Evolutionary conservation across 2,888 invertebrate species (phyloP), one percentile per base, ranked within the genome.

Genomic region (Lathronympha strigana): DNA sequence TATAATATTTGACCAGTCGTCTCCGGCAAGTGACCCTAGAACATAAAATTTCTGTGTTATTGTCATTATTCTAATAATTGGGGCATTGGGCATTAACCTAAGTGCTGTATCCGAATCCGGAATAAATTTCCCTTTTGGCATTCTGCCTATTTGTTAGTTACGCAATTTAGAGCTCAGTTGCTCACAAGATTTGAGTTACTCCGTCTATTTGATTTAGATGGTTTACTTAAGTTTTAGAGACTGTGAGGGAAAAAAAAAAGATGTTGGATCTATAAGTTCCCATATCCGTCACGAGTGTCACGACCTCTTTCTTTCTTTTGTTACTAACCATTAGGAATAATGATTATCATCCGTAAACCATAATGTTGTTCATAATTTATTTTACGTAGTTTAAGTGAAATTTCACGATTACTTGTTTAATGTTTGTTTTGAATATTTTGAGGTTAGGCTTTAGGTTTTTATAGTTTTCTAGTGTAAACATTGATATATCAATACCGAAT

Each of bases 1-100:
- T 67, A 93, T 93, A 50, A 93, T 73, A 73, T 92, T 90, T 4
- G 92, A 93, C 94, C 94, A 94, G 75, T 94, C 93, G 47, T 92
- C 91, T 66, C 93, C 94, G n/a, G 86, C 87, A 55, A 93, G 80
- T 1, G 93, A 92, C 72, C 88, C 94, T 94, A 82, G n/a, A 84
- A 82, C 55, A 69, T 69, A 64, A 68, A 57, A 62, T 23, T 36
- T 28, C 19, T 49, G 36, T 66, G 61, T 68, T 66, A 43, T 68
- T 63, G 50, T 66, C 66, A 49, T 36, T 31, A 9, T 51, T 19
- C 43, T 51, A 31, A 33, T 45, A 38, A 60, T 21, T 25, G 11
- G 2, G 28, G 36, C 25, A 28, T 40, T 33, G 3, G 28, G 45
- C 38, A 60, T 51, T 38, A 38, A 51, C 36, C 13, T 45, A 50